phyloP scores from a whole-genome alignment of 2,797 vertebrate species.

The Tiaroga cobitis region DNA sequence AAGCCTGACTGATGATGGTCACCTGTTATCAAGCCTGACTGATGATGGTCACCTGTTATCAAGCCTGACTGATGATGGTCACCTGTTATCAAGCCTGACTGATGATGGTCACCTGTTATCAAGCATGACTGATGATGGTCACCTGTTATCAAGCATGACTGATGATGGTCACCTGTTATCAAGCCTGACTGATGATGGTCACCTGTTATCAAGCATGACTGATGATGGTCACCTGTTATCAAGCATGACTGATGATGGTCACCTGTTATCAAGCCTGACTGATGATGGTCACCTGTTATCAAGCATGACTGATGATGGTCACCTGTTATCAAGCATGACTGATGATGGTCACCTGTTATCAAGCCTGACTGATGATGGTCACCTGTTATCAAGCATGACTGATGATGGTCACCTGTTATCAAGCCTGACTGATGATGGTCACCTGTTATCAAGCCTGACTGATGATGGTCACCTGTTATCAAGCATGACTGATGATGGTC shows the following conservation, averaged over 20 bases:
- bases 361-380: constrained; percentile 35
- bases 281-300: constrained; percentile 77
- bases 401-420: background rate
- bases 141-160: background rate
- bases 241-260: constrained; percentile 38
- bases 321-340: background rate
- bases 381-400: constrained; percentile 75
- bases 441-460: constrained; percentile 77
- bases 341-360: constrained; percentile 78
- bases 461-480: constrained; percentile 77
- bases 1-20: constrained; percentile 35
- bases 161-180: constrained; percentile 78
- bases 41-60: background rate
- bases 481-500: no score
- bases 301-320: no score
- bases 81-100: constrained; percentile 77
- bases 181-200: constrained; percentile 35
- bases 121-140: no score
- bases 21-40: constrained; percentile 75
- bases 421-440: constrained; percentile 38
- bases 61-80: constrained; percentile 38
- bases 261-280: constrained; percentile 77
- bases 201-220: constrained; percentile 75
- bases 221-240: background rate
- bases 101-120: constrained; percentile 77